These are phyloP conservation scores for Pimpla rufipes DNA, from an alignment of 2,888 invertebrate genomes.

Conservation along the genomic window DNA sequence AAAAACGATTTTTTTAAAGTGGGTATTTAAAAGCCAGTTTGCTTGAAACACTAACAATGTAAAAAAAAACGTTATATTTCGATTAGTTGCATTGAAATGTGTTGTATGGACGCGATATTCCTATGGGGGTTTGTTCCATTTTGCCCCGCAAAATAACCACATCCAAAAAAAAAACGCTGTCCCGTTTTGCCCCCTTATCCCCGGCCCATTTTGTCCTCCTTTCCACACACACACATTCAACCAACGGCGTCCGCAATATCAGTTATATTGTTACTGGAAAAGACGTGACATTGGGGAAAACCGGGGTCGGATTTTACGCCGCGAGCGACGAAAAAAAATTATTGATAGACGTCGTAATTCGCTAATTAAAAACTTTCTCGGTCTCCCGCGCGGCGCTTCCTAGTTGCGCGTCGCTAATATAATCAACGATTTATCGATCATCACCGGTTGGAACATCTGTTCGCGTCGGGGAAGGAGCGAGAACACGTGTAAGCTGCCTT, in stretches of 20 bases:
- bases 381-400: slow-evolving; percentile 12
- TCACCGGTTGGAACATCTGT: slow-evolving; percentile 56
- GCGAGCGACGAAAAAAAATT: slow-evolving; percentile 18
- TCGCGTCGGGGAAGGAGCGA: slow-evolving; percentile 24
- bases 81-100: too few species aligned
- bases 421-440: slow-evolving; percentile 63
- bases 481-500: slow-evolving; percentile 33
- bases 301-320: slow-evolving; percentile 23
- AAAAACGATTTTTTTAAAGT: too few species aligned
- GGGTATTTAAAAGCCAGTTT: too few species aligned
- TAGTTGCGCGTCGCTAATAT: slow-evolving; percentile 38
- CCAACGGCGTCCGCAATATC: neutral
- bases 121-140: too few species aligned
- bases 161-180: too few species aligned
- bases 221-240: neutral
- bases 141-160: too few species aligned
- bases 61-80: too few species aligned
- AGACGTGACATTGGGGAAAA: neutral
- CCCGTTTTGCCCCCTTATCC: too few species aligned
- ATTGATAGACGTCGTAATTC: slow-evolving; percentile 62
- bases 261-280: slow-evolving; percentile 22
- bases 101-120: too few species aligned
- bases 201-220: too few species aligned
- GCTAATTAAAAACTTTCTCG: slow-evolving; percentile 67
- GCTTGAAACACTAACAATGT: too few species aligned